Conservation (phyloP, 1,140 invertebrate genomes). For the Drosophila tristis region DNA sequence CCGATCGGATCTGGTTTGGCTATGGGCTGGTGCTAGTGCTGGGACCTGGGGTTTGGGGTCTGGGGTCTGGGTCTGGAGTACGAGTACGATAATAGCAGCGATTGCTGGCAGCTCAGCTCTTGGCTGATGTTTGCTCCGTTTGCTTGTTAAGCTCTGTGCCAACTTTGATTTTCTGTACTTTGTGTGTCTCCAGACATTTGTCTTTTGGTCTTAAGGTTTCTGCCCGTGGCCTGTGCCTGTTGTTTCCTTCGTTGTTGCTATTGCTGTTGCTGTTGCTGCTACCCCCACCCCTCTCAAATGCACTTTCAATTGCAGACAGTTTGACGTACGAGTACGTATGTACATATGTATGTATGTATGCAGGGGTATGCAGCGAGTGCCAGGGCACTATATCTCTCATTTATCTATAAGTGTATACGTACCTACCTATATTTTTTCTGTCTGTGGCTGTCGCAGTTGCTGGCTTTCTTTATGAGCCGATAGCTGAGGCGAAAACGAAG, state of each 20-base stretch:
- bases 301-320: constrained; percentile 81
- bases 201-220: constrained; percentile 54
- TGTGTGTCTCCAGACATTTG: constrained; percentile 74
- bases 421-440: constrained; percentile 65
- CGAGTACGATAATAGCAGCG: constrained; percentile 72
- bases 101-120: constrained; percentile 49
- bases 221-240: constrained; percentile 20
- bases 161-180: constrained; percentile 69
- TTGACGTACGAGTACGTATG: constrained; percentile 66
- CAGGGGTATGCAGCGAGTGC: constrained; percentile 29
- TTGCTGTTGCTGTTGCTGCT: constrained; percentile 45
- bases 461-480: constrained; percentile 63
- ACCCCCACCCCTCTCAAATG: constrained; percentile 65
- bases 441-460: constrained; percentile 28
- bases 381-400: constrained; percentile 79
- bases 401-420: constrained; percentile 70
- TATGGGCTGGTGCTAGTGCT: constrained; percentile 20
- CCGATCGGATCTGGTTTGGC: constrained; percentile 41
- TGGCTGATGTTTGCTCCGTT: constrained; percentile 50
- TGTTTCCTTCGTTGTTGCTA: constrained; percentile 17
- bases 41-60: constrained; percentile 7
- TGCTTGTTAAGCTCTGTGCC: constrained; percentile 76
- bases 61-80: constrained; percentile 31
- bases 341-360: constrained; percentile 7
- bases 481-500: constrained; percentile 25